Conservation (phyloP, 2,888 invertebrate genomes). For the Drosophila seclusa region DNA sequence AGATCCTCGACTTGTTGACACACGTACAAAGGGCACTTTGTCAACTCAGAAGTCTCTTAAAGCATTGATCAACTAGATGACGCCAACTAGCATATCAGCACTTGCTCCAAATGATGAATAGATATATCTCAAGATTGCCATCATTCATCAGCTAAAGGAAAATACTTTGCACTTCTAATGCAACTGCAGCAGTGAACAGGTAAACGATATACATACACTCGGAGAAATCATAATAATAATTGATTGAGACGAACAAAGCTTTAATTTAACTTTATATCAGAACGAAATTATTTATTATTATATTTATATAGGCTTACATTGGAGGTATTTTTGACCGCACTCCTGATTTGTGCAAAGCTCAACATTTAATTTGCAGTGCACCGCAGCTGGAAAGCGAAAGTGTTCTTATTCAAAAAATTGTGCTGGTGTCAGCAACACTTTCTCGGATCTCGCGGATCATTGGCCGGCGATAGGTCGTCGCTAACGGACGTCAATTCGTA, state of each 20-base stretch:
- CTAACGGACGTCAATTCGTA: conserved; percentile 38
- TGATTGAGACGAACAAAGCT: not conserved
- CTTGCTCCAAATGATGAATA: conserved; percentile 56
- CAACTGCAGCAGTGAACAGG: conserved; percentile 39
- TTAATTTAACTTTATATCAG: not conserved
- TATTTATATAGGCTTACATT: not conserved
- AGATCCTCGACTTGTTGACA: conserved; percentile 72
- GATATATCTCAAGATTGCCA: conserved; percentile 27
- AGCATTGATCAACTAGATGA: conserved; percentile 48
- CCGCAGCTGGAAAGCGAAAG: conserved; percentile 35
- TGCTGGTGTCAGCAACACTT: not conserved
- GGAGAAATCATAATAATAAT: not conserved
- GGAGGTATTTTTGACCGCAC: not conserved
- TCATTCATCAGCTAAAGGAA: conserved; percentile 44
- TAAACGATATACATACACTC: conserved; percentile 27
- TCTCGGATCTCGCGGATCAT: conserved; percentile 41
- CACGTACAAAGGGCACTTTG: conserved; percentile 68
- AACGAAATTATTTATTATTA: too few relatives aligned
- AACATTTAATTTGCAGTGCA: not conserved
- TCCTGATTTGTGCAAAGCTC: not conserved
- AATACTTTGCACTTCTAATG: conserved; percentile 42
- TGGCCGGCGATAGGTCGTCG: conserved; percentile 40
- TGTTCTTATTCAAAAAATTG: conserved; percentile 21
- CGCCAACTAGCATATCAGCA: conserved; percentile 39
- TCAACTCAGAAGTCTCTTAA: conserved; percentile 16